phyloP scores from a whole-genome alignment of 2,113 vertebrate genomes.

The Poecile atricapillus region DNA sequence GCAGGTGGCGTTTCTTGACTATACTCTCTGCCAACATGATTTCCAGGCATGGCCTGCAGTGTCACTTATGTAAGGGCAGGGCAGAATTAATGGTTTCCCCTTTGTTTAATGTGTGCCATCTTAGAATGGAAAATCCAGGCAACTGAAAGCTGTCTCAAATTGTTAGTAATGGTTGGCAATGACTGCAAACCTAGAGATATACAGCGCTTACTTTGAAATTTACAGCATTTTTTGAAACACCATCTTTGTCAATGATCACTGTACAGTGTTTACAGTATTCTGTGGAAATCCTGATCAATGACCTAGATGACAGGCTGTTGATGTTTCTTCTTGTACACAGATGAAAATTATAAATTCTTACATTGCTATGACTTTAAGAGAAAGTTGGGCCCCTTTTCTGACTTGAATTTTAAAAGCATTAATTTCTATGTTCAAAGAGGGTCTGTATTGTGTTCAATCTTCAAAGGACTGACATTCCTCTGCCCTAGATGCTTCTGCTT shows the following conservation, averaged over 20 bases:
- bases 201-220: background rate
- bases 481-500: background rate
- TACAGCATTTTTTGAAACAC: background rate
- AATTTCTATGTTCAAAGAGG: background rate
- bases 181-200: background rate
- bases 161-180: background rate
- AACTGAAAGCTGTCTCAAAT: background rate
- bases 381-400: background rate
- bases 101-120: accelerated
- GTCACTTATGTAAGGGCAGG: background rate
- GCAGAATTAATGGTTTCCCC: background rate
- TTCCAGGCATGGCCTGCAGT: background rate
- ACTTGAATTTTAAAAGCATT: background rate
- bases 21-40: accelerated
- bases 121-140: background rate
- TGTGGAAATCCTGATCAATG: background rate
- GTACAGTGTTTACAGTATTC: background rate
- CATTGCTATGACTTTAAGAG: background rate
- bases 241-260: background rate
- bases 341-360: background rate
- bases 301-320: background rate
- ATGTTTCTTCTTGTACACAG: background rate
- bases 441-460: background rate
- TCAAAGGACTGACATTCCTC: background rate
- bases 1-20: conserved; percentile 51